Evolutionary conservation across 2,888 invertebrate species (phyloP).

Genomic region (Idaea biselata): DNA sequence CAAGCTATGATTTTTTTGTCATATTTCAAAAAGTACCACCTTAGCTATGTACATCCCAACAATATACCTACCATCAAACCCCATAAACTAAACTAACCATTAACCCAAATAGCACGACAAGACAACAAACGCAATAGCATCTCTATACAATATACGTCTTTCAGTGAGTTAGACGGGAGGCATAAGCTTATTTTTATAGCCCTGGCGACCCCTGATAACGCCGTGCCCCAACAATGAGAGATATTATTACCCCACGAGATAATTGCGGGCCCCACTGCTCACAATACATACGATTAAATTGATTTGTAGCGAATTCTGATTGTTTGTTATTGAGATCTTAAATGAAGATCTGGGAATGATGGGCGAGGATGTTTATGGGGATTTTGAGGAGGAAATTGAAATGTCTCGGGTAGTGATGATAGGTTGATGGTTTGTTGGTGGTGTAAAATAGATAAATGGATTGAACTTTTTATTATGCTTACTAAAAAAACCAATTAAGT

Average conservation of each 20-base stretch:
- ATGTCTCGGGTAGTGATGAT: background rate
- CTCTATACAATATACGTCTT: conserved; percentile 46
- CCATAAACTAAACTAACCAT: background rate
- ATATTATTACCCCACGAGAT: conserved; percentile 70
- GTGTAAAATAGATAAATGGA: too few species aligned
- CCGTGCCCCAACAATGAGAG: conserved; percentile 63
- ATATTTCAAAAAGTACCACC: too few species aligned
- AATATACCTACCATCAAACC: too few species aligned
- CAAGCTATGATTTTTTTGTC: too few species aligned
- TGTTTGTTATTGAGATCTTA: conserved; percentile 14
- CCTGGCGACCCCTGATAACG: conserved; percentile 70
- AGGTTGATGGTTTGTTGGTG: background rate
- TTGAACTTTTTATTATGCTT: too few species aligned
- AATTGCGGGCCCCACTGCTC: conserved; percentile 53
- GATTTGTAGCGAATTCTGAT: conserved; percentile 49
- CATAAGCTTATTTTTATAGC: conserved; percentile 80
- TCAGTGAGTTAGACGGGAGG: conserved; percentile 65
- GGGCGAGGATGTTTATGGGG: background rate
- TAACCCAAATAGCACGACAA: conserved; percentile 2
- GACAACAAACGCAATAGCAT: conserved; percentile 27
- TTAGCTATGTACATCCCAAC: too few species aligned
- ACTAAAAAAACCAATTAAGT: too few species aligned
- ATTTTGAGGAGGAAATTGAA: background rate
- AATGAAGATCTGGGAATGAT: background rate
- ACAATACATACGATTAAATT: conserved; percentile 43